Base-by-base conservation (phyloP, 37 sponge, comb jelly and placozoan species). In the Theonella swinhoei region DNA sequence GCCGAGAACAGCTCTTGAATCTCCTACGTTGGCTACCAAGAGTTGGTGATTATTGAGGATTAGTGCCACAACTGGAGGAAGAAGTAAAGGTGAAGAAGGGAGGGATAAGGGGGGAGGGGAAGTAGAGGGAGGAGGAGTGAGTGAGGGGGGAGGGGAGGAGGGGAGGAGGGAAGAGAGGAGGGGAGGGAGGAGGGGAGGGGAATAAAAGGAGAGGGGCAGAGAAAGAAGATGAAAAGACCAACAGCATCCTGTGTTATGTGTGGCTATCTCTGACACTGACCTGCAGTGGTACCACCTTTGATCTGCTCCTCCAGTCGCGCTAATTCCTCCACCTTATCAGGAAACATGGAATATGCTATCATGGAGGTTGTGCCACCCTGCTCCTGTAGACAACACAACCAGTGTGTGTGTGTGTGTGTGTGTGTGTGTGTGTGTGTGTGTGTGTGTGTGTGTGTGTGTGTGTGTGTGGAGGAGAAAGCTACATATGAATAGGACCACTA, bases 11-110 rank as follows among this genome's bases (percentile, higher is more conserved):
- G 82, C 89, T n/a, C 97, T 71, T 22, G 94, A 83, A 40, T 95
- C 96, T 3, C 98, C 98, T 0, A 95, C 87, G 54, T 95, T 97
- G 32, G 96, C 98, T 20, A 93, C 88, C 74, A 89, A 93, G 47
- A 97, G 78, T 34, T 75, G 25, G 42, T 71, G 54, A 14, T 47
- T 61, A 22, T 82, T 62, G 82, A 60, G 60, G 35, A 93, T 70
- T 4, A 89, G 64, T 24, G 90, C 83, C 17, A 93, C 36, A 25
- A 85, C 89, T 47, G 54, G 28, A 68, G 54, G 11, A 47, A 47
- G 54, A 47, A 14, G 14, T 7, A 14, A 47, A 47, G 54, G 14
- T 7, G 14, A 47, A 14, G 54, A 47, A 47, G 54, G 14, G 54
- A 47, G 54, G 54, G 54, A 47, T 7, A 14, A 47, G 54, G 7